These are phyloP conservation scores for Manis pentadactyla DNA, from an alignment of 2,797 vertebrate genomes.

Conservation along the genomic window DNA sequence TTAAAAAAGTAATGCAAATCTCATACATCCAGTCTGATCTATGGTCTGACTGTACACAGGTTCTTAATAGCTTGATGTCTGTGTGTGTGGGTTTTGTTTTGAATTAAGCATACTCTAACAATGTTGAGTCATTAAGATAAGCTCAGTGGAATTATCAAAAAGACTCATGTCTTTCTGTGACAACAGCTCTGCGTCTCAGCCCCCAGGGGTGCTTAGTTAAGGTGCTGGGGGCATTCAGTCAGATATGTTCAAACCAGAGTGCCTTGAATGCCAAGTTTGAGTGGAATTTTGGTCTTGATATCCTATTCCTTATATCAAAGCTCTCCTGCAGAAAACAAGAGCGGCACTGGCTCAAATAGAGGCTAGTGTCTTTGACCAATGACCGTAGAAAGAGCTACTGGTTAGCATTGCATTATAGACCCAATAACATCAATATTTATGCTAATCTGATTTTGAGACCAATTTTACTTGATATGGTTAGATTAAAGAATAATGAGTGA, in stretches of 20 bases:
- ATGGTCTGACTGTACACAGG: neutral
- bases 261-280: neutral
- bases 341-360: neutral
- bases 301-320: slow-evolving; percentile 20
- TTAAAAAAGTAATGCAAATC: neutral
- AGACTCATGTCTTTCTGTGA: neutral
- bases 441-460: neutral
- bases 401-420: neutral
- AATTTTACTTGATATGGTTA: neutral
- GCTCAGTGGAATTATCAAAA: neutral
- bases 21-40: neutral
- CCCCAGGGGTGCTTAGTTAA: neutral
- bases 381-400: neutral
- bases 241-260: neutral
- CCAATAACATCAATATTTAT: neutral
- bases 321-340: slow-evolving; percentile 12
- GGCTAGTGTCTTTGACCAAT: neutral
- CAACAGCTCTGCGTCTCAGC: neutral
- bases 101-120: neutral
- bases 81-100: neutral
- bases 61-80: neutral
- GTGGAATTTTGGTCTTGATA: neutral
- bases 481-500: neutral
- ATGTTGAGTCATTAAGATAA: neutral
- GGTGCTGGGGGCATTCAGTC: neutral